Conservation (phyloP, 2,797 vertebrate species). For the Naso thynnoides region DNA sequence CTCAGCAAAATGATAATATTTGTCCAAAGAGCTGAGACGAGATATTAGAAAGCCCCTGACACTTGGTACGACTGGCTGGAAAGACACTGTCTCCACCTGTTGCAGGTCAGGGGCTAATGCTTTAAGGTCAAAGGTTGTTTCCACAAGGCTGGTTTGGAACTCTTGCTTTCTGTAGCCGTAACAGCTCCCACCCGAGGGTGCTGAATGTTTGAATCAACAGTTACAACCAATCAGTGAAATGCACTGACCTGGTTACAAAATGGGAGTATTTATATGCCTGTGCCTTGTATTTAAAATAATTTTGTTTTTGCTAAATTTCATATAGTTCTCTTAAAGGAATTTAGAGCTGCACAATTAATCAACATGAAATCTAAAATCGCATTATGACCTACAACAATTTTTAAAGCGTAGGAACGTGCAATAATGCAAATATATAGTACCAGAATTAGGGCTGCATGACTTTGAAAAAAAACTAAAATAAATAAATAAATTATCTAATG, state of each 20-base stretch:
- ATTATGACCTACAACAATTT: too few species aligned
- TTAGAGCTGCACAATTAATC: not conserved
- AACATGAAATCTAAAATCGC: too few species aligned
- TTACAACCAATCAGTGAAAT: conserved; percentile 43
- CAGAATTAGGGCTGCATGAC: too few species aligned
- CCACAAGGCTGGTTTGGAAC: conserved; percentile 75
- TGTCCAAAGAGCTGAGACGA: conserved; percentile 74
- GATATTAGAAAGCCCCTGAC: conserved; percentile 72
- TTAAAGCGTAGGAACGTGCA: too few species aligned
- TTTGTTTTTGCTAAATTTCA: not conserved
- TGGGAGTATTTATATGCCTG: conserved; percentile 9
- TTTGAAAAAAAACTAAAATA: too few species aligned
- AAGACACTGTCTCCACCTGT: conserved; percentile 88
- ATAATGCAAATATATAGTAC: too few species aligned
- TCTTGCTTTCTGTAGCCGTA: conserved; percentile 77
- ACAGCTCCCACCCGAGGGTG: conserved; percentile 77
- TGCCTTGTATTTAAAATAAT: not conserved
- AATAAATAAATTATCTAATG: too few species aligned
- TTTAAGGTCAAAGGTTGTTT: conserved; percentile 84
- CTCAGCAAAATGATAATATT: conserved; percentile 87
- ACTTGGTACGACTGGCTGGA: conserved; percentile 70
- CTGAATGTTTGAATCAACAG: conserved; percentile 79
- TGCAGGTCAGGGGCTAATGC: conserved; percentile 85
- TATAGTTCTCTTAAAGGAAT: not conserved
- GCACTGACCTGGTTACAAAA: conserved; percentile 17